Conservation (phyloP, 2,888 invertebrate genomes). For the Catocala sponsa region DNA sequence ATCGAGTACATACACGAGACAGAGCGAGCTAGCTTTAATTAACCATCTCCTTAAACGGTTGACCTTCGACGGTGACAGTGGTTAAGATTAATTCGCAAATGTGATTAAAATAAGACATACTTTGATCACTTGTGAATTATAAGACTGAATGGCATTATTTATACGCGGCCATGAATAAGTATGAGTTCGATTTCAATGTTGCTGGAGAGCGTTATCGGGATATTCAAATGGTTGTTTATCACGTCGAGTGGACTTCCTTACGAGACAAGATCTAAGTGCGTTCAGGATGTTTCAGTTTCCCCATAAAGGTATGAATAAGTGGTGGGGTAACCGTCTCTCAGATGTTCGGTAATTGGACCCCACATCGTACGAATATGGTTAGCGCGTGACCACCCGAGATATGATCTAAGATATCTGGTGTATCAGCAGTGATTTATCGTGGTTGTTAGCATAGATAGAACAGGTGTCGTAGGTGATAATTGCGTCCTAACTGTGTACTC, state of each 20-base stretch:
- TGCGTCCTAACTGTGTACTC: conserved; percentile 60
- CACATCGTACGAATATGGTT: conserved; percentile 48
- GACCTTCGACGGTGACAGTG: conserved; percentile 68
- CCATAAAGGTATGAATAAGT: conserved; percentile 31
- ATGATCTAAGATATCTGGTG: conserved; percentile 40
- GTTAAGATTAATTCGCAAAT: conserved; percentile 69
- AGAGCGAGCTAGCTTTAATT: conserved; percentile 73
- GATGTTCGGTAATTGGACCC: conserved; percentile 55
- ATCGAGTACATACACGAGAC: conserved; percentile 50
- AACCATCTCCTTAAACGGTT: conserved; percentile 70
- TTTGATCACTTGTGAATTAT: conserved; percentile 36
- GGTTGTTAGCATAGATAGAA: conserved; percentile 63
- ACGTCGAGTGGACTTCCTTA: conserved; percentile 13
- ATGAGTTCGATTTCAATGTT: background rate
- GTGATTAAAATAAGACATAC: conserved; percentile 47
- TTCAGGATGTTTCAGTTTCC: conserved; percentile 28
- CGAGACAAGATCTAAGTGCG: conserved; percentile 32
- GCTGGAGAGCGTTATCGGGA: conserved; percentile 4
- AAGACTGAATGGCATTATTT: conserved; percentile 20
- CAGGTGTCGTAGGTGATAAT: conserved; percentile 75
- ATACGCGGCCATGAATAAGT: conserved; percentile 4
- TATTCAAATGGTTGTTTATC: conserved; percentile 16
- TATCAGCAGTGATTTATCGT: conserved; percentile 50
- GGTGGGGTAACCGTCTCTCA: conserved; percentile 38
- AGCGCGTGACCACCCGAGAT: conserved; percentile 56